Conservation (phyloP, 1,140 invertebrate species). For the Heliconius himera region DNA sequence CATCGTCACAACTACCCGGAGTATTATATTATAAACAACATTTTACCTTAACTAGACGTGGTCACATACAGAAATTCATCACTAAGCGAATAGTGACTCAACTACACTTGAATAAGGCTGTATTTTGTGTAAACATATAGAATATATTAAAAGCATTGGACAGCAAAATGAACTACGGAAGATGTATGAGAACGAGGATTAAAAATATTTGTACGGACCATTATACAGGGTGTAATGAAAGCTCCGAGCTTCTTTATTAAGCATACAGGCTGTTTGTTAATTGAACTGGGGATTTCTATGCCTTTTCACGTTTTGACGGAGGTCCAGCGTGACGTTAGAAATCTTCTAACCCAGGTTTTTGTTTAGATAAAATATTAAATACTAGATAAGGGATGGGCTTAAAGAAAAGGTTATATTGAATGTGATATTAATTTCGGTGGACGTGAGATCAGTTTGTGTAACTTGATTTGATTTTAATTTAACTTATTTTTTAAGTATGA, state of each 20-base stretch:
- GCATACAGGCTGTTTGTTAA: constrained; percentile 71
- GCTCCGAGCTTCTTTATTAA: constrained; percentile 73
- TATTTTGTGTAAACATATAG: constrained; percentile 42
- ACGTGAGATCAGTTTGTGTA: background rate
- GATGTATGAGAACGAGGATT: constrained; percentile 77
- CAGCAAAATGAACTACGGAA: constrained; percentile 78
- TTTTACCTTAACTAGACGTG: constrained; percentile 32
- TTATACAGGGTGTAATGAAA: constrained; percentile 79
- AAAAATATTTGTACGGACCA: constrained; percentile 80
- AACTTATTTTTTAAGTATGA: background rate
- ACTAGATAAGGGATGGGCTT: constrained; percentile 1
- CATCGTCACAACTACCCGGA: background rate
- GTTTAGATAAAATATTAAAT: constrained; percentile 9
- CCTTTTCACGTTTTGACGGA: constrained; percentile 64
- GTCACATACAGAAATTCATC: constrained; percentile 25
- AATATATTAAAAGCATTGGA: constrained; percentile 67
- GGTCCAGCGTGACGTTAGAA: constrained; percentile 46
- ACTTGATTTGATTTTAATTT: background rate
- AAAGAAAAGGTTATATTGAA: background rate
- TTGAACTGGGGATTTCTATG: constrained; percentile 71
- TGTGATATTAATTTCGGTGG: background rate
- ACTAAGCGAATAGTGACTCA: constrained; percentile 37
- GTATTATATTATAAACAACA: constrained; percentile 26
- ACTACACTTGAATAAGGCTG: constrained; percentile 29
- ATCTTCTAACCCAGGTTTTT: constrained; percentile 7